phyloP scores from a whole-genome alignment of 2,113 vertebrate species.

The Irena cyanogastra region DNA sequence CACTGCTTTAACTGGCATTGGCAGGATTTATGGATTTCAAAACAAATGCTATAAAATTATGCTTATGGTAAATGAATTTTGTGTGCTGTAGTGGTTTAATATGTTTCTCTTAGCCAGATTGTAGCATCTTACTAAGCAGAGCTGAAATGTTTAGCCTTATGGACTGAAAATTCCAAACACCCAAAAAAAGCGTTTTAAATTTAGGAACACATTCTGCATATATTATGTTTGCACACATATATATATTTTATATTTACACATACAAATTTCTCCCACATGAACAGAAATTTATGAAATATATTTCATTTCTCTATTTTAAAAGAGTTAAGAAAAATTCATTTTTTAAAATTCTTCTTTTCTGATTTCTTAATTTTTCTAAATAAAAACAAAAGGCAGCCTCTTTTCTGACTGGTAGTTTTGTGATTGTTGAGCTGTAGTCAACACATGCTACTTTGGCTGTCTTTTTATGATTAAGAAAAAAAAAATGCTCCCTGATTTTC shows the following conservation, averaged over 20 bases:
- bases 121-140: not conserved
- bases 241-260: not conserved
- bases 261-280: not conserved
- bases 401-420: not conserved
- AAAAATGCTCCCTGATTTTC: not conserved
- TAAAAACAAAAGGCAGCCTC: not conserved
- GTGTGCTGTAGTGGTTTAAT: not conserved
- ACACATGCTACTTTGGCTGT: not conserved
- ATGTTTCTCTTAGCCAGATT: not conserved
- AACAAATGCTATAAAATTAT: not conserved
- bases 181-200: not conserved
- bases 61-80: not conserved
- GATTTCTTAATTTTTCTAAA: not conserved
- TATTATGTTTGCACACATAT: not conserved
- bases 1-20: not conserved
- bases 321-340: not conserved
- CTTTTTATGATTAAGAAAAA: not conserved
- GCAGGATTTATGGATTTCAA: not conserved
- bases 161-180: not conserved
- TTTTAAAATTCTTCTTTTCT: not conserved
- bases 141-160: not conserved
- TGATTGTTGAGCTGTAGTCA: not conserved
- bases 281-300: not conserved
- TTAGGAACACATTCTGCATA: not conserved
- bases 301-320: not conserved